Conservation (phyloP, 2,797 vertebrate species). For the Strix occidentalis region DNA sequence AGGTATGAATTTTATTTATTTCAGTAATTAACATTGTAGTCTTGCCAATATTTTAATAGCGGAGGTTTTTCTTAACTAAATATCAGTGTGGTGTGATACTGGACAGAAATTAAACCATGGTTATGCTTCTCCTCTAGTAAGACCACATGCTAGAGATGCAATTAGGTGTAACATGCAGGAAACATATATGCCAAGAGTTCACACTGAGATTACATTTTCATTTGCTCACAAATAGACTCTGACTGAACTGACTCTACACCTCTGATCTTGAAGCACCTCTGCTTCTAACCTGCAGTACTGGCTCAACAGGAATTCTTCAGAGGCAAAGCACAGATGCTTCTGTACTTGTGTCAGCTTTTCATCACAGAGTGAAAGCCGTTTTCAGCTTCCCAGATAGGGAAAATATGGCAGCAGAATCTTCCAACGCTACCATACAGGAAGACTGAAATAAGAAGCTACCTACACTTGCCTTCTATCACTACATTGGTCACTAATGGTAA, state of each 20-base stretch:
- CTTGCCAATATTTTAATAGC: background rate
- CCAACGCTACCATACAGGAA: background rate
- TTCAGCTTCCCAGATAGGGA: background rate
- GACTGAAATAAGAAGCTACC: background rate
- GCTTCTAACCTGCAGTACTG: background rate
- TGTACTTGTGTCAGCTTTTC: background rate
- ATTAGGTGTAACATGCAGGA: background rate
- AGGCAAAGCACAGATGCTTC: background rate
- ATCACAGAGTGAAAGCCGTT: background rate
- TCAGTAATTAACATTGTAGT: background rate
- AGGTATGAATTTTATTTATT: background rate
- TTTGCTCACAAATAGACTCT: background rate
- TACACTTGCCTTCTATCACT: background rate
- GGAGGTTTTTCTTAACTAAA: background rate
- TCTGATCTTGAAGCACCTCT: background rate
- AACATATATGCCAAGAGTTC: background rate
- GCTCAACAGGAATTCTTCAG: background rate
- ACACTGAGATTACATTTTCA: background rate
- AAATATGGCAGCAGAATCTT: background rate
- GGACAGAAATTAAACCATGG: background rate
- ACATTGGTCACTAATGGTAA: background rate
- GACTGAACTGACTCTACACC: background rate
- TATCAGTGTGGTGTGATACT: rapidly evolving
- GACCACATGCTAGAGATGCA: background rate
- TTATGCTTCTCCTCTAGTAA: background rate